Conservation (phyloP, 2,113 vertebrate species). For the Podarcis cretensis region DNA sequence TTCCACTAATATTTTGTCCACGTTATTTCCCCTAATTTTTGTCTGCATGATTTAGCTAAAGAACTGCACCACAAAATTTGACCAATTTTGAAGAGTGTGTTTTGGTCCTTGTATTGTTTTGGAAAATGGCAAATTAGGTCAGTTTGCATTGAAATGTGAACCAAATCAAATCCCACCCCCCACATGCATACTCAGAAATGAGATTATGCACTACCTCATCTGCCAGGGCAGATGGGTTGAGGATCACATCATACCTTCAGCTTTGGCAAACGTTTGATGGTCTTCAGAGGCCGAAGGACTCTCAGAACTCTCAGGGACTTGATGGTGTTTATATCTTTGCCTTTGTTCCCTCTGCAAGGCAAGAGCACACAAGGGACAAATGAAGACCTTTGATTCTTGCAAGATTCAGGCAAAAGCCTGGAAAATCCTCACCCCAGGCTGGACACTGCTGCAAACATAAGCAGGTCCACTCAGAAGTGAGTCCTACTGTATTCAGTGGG, state of each 20-base stretch:
- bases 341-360: slow-evolving; percentile 91
- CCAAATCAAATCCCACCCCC: too few relatives aligned
- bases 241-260: slow-evolving; percentile 84
- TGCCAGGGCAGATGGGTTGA: too few relatives aligned
- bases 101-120: too few relatives aligned
- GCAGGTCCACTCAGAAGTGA: neutral
- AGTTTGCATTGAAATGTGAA: too few relatives aligned
- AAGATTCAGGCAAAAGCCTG: neutral
- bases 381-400: neutral
- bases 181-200: too few relatives aligned
- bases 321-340: slow-evolving; percentile 98
- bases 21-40: too few relatives aligned
- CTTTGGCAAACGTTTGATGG: slow-evolving; percentile 95
- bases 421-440: neutral
- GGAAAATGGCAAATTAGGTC: too few relatives aligned
- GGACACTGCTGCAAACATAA: neutral
- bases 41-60: too few relatives aligned
- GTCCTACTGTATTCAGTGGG: neutral
- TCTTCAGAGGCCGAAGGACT: slow-evolving; percentile 93
- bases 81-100: too few relatives aligned
- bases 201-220: too few relatives aligned
- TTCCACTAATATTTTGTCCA: too few relatives aligned
- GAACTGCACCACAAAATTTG: too few relatives aligned
- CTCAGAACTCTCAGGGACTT: slow-evolving; percentile 94
- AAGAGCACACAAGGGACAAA: slow-evolving; percentile 66